Base-by-base conservation (phyloP, 2,888 invertebrate species). In the Thelaira solivaga region DNA sequence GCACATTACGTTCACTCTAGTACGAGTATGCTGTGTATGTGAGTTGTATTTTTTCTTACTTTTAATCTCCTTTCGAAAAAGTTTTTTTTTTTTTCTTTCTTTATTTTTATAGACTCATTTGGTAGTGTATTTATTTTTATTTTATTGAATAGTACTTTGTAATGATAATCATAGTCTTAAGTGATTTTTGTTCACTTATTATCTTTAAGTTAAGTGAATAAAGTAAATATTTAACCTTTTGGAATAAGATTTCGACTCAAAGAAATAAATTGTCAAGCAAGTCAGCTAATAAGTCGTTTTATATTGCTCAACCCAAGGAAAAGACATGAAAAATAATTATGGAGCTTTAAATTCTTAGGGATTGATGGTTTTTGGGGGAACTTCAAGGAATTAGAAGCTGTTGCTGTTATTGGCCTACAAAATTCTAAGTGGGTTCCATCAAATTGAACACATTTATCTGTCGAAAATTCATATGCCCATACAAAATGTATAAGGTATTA, bases 101-200 rank as follows among this genome's bases (percentile, higher is more conserved):
- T 74, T 34, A 80, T 68, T 67, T 74, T 73, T 34, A 41, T 55
- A 13, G 16, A 68, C 26, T 31, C 18, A 22, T 13, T 49, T 20
- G 16, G 2, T n/a, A 5, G 26, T 39, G 49, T 68, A 64, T 69
- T 57, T 64, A 11, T 26, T 45, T 83, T 82, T 80, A 83, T 83
- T 83, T 81, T 81, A 82, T 80, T 82, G 81, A 45, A 62, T 31
- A n/a, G n/a, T n/a, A 47, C 34, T 55, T 67, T 67, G 72, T 64
- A 85, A 82, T 83, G 84, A 84, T 85, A 85, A 86, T 86, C 83
- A 84, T 84, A 84, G 82, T 81, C 82, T 83, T 85, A 86, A 86
- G 84, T 86, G 85, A 86, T 85, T 86, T 84, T 53, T 41, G 20
- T 13, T 41, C 22, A 18, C 0, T 36, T 53, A n/a, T 31, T 61